Base-by-base conservation (phyloP, 2,888 invertebrate genomes). In the Capitulum mitella region DNA sequence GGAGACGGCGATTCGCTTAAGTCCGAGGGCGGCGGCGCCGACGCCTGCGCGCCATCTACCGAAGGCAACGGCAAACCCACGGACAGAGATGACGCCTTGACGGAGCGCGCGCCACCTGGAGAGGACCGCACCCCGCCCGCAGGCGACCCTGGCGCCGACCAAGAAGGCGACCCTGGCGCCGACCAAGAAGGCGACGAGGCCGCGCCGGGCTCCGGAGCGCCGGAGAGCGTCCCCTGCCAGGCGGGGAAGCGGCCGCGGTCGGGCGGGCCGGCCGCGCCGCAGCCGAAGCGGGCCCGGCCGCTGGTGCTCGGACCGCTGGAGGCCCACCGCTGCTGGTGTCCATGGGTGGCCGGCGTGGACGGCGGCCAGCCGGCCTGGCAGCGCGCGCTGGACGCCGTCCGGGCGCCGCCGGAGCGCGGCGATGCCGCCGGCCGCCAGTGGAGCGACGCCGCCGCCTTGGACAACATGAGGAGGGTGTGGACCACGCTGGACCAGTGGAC, bases 321-420 rank as follows among this genome's bases (percentile, higher is more conserved):
- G 40, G 22, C 26, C 26, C 70, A 70, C 70, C 70, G 40, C 26
- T 16, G 40, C 70, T 70, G 70, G 70, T 70, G 70, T 10, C 70
- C 70, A 26, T 70, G 70, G 70, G 70, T 70, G 70, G 37, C 70
- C 0, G 70, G 40, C 10, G 70, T 70, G 70, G 70, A 70, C 70
- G 70, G 70, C 40, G 37, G 26, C 37, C 10, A 29, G 22, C 70
- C 70, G 22, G 37, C 40, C 40, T 70, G 70, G 70, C 70, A 40
- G 40, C 70, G 19, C 26, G 70, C 70, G 12, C 22, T 22, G 40
- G 70, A 22, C 70, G 26, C 58, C 29, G 8, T 58, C n/a, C 2
- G 10, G n/a, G 58, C 26, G 70, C 37, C 14, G 26, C 22, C 10
- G 10, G 37, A 22, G 3, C 19, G 34, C 34, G 19, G 34, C 34